Evolutionary conservation across 1,140 invertebrate species (phyloP), one percentile per base, ranked within the genome.

Genomic region (Saxidomus purpurata): DNA sequence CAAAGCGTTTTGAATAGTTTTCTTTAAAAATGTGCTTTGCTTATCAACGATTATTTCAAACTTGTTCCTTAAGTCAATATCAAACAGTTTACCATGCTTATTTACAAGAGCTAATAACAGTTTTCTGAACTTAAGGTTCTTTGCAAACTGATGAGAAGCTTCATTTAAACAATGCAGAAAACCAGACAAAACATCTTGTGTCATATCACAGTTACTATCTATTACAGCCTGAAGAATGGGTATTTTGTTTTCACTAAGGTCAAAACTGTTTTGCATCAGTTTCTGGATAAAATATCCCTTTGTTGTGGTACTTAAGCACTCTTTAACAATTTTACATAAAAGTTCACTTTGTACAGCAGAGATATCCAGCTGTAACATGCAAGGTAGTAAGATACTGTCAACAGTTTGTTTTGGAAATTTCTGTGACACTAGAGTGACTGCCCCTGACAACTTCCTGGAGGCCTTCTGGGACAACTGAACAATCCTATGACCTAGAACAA

Each of bases 61-160:
- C 22, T 34, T 63, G n/a, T 15, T 63, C 43, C 67, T 63, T 13
- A 63, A 0, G 2, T 67, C 36, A 2, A 25, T 15, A 31, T 55
- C 25, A 25, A 82, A 63, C 11, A 63, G 9, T 28, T 67, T 82
- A 28, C 25, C 34, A 25, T 63, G 55, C 67, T 82, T 82, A 67
- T 63, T 82, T 19, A 82, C 80, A 67, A 82, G 25, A 43, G 80
- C 80, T 19, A 59, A n/a, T 31, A 82, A 49, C 13, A 82, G 52
- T 34, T 82, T 82, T 43, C 80, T 59, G 40, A 82, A 82, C 22
- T 82, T 82, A 28, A 82, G 34, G 31, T 82, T 82, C 36, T 82
- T 82, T 15, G 55, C 31, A 55, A 82, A 40, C 0, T 13, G 11
- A 25, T 11, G 1, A 0, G 80, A 28, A 47, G 36, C 52, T 25